phyloP scores from a whole-genome alignment of 1,140 invertebrate genomes.

The Papilio glaucus region DNA sequence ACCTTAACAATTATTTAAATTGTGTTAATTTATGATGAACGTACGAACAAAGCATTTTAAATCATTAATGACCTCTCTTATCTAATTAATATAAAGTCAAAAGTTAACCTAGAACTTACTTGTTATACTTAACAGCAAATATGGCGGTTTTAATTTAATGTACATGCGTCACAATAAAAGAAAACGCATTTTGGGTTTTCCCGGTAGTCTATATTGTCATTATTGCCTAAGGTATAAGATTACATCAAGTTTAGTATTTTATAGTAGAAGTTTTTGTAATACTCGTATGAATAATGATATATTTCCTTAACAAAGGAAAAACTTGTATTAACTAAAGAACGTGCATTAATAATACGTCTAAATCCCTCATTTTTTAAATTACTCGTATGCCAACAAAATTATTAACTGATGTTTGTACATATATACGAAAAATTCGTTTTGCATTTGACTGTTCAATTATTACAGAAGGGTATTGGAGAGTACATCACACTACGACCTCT shows the following conservation, averaged over 20 bases:
- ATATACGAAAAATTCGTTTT: no score
- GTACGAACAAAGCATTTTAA: no score
- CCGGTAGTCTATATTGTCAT: conserved; percentile 1
- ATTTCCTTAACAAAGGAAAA: conserved; percentile 13
- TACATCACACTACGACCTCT: no score
- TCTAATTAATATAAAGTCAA: no score
- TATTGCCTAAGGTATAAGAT: background rate
- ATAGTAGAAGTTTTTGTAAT: conserved; percentile 13
- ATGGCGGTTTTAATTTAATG: background rate
- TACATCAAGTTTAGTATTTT: background rate
- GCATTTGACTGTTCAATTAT: no score
- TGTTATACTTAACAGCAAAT: background rate
- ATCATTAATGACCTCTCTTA: no score
- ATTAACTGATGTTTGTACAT: background rate
- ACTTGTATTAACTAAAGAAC: background rate
- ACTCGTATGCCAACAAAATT: background rate
- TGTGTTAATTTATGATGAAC: no score
- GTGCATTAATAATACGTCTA: background rate
- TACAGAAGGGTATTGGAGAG: no score
- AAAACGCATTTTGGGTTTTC: background rate
- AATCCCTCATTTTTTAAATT: background rate
- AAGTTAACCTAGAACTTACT: background rate
- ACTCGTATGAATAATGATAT: background rate
- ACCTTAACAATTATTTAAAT: no score
- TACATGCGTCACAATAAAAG: background rate